A percentile compares a stretch with the other conserved stretches of the same genome.
phyloP scores from a whole-genome alignment of 2,113 vertebrate genomes.

The Actinemys pallida region DNA sequence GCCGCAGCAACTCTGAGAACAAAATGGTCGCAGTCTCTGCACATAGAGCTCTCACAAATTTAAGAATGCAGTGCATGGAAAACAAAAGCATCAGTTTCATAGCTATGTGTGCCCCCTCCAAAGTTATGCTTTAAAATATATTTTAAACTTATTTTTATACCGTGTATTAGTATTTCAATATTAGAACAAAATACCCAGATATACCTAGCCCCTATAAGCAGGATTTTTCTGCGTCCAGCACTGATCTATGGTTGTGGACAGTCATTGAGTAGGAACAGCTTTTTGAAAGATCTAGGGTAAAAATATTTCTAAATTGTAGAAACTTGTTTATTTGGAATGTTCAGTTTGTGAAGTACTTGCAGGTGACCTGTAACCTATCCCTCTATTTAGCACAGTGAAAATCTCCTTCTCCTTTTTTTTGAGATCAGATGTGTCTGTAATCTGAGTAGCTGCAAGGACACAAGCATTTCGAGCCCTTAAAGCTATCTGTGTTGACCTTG shows the following conservation, averaged over 20 bases:
- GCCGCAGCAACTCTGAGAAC: accelerated
- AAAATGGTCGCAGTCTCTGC: accelerated
- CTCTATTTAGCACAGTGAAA: constrained; percentile 11
- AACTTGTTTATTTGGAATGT: neutral
- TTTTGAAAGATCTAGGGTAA: neutral
- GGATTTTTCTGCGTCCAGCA: neutral
- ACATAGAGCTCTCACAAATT: neutral
- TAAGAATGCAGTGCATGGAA: accelerated
- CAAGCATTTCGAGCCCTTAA: constrained; percentile 16
- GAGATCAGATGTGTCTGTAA: constrained; percentile 36
- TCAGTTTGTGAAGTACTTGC: constrained; percentile 1
- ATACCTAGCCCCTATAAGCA: neutral
- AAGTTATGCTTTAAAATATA: neutral
- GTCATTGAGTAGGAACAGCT: neutral
- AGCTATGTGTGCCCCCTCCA: neutral
- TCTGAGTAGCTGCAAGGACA: neutral
- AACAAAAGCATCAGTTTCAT: neutral
- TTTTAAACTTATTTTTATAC: neutral
- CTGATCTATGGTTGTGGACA: neutral
- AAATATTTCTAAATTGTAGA: neutral
- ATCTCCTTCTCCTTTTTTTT: neutral
- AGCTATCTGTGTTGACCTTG: constrained; percentile 11
- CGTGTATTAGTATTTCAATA: neutral
- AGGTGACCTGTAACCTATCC: constrained; percentile 33
- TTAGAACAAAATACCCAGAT: neutral